These are phyloP conservation scores for Pemphigus obesinymphae DNA, from an alignment of 1,140 invertebrate genomes.

Conservation along the genomic window DNA sequence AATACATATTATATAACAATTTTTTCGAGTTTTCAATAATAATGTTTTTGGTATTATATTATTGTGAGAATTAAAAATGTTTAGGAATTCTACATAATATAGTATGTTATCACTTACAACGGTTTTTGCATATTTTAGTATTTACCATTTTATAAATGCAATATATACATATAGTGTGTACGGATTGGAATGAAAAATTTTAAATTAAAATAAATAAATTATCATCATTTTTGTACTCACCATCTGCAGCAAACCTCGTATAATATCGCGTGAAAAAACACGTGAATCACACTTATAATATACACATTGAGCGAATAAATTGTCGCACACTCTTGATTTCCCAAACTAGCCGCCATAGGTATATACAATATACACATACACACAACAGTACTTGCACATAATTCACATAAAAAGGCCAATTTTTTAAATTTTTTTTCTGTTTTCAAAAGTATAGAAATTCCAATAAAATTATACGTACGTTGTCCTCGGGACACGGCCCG, in stretches of 20 bases:
- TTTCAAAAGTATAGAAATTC: neutral
- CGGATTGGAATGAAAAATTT: too few relatives aligned
- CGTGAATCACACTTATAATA: neutral
- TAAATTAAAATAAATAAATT: neutral
- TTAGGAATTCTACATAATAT: too few relatives aligned
- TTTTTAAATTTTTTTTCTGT: too few relatives aligned
- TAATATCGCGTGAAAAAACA: neutral
- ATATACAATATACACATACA: too few relatives aligned
- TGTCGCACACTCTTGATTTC: neutral
- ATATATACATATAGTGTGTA: neutral
- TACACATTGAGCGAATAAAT: constrained; percentile 7
- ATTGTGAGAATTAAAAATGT: too few relatives aligned
- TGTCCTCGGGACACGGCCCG: constrained; percentile 12
- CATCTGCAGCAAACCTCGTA: neutral
- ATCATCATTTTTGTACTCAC: neutral
- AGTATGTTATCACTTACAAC: too few relatives aligned
- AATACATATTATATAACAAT: too few relatives aligned
- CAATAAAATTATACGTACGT: neutral
- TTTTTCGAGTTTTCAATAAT: too few relatives aligned
- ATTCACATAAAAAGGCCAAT: neutral
- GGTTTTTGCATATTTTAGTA: too few relatives aligned
- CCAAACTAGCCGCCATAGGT: neutral
- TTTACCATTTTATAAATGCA: too few relatives aligned
- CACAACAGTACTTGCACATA: too few relatives aligned
- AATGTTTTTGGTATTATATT: neutral